A percentile compares a stretch with the other conserved stretches of the same genome.
phyloP scores from a whole-genome alignment of 2,888 invertebrate species.

The Cryptus armator region DNA sequence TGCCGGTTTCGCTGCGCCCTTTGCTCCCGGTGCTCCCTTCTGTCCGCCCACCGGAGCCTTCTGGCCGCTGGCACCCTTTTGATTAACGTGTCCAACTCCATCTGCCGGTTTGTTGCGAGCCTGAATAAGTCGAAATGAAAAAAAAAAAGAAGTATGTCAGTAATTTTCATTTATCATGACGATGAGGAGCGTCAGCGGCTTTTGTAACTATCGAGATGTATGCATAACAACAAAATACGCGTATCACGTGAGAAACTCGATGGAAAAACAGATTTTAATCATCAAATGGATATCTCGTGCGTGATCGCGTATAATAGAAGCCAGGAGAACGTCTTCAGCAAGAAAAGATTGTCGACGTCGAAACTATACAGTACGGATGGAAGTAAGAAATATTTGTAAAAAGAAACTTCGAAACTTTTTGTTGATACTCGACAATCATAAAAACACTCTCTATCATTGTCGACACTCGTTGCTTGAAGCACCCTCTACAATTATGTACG shows the following conservation, averaged over 20 bases:
- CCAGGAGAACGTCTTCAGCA: too few relatives aligned
- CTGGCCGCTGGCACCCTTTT: conserved; percentile 90
- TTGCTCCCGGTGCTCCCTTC: conserved; percentile 87
- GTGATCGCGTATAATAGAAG: too few relatives aligned
- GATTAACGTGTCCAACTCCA: conserved; percentile 90
- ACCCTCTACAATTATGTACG: too few relatives aligned
- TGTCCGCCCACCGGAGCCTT: conserved; percentile 88
- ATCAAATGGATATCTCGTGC: conserved; percentile 29
- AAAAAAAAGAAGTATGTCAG: conserved; percentile 22
- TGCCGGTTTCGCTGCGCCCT: conserved; percentile 87
- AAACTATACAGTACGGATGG: too few relatives aligned
- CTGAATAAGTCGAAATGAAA: conserved; percentile 85
- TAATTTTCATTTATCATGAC: conserved; percentile 25
- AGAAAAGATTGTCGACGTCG: too few relatives aligned
- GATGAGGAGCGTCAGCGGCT: conserved; percentile 15
- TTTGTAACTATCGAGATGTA: conserved; percentile 44
- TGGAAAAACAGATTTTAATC: conserved; percentile 18
- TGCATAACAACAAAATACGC: conserved; percentile 43
- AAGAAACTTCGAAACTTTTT: too few relatives aligned
- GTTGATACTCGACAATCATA: too few relatives aligned
- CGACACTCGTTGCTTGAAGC: too few relatives aligned
- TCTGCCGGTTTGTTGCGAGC: conserved; percentile 94
- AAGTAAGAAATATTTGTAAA: too few relatives aligned
- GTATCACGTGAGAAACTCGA: conserved; percentile 9
- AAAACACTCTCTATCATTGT: too few relatives aligned